Evolutionary conservation across 2,888 invertebrate species (phyloP), one percentile per base, ranked within the genome.

Genomic region (Thalpophila matura): DNA sequence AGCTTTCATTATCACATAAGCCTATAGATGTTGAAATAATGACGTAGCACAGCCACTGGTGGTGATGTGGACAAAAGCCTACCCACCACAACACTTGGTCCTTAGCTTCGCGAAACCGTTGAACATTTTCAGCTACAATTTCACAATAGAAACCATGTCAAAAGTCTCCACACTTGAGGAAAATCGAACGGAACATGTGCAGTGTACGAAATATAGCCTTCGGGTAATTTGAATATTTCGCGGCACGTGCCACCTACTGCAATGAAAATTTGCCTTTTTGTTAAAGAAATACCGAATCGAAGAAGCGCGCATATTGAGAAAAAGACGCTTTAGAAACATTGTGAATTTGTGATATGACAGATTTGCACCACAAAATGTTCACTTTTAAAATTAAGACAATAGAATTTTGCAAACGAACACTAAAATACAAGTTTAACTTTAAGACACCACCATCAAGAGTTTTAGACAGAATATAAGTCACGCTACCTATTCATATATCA

Each of bases 201-300:
- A n/a, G n/a, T n/a, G n/a, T 51, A 56, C 60, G 61, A 67, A 62
- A 69, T 61, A 66, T 63, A 66, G 53, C 58, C 50, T 56, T 57
- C 24, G 26, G 50, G 67, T 49, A 69, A 64, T 56, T 45, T 62
- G 64, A 63, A 85, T 79, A 78, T 78, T 73, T 62, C 56, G 49
- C 37, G 37, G 50, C 73, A 77, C 74, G 76, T 65, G 20, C 75
- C 29, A 31, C 46, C 65, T 67, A 49, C 73, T 68, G 75, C 79
- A 79, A 77, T 79, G 77, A 78, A 78, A 79, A 79, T 82, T 40
- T 42, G 27, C 38, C 29, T 61, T 26, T 43, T 22, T 29, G 10
- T 46, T 14, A 56, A 24, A 20, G n/a, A 37, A 20, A 24, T 22
- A 12, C n/a, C 5, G 7, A 18, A n/a, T n/a, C n/a, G n/a, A n/a